phyloP scores from a whole-genome alignment of 2,797 vertebrate species.

The Eurystomus glaucurus region DNA sequence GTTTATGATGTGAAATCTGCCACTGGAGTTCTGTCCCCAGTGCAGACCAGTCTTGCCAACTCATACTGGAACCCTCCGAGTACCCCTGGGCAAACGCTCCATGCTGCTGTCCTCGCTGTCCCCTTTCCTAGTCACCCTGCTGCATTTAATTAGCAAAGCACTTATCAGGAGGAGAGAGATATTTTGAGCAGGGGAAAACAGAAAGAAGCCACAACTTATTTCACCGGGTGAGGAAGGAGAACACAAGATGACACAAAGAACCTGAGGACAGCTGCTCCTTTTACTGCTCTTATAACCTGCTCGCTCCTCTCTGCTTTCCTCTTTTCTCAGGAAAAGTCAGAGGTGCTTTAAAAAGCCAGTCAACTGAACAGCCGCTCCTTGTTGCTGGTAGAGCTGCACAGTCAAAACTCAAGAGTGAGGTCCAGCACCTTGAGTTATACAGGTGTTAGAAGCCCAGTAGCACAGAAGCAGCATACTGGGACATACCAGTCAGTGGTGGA shows the following conservation, averaged over 20 bases:
- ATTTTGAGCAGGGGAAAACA: background rate
- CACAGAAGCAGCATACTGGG: background rate
- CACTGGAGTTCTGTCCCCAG: no score
- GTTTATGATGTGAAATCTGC: background rate
- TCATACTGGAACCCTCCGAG: background rate
- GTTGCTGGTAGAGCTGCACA: background rate
- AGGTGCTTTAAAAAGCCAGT: background rate
- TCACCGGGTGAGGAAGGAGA: background rate
- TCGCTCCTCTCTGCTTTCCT: background rate
- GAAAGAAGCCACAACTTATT: background rate
- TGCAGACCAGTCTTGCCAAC: background rate
- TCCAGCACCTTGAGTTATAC: background rate
- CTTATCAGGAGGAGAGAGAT: background rate
- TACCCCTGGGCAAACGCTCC: fast-evolving
- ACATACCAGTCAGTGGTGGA: background rate
- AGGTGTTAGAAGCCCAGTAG: background rate
- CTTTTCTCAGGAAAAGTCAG: background rate
- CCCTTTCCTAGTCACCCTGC: background rate
- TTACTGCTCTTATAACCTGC: background rate
- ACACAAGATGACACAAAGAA: background rate
- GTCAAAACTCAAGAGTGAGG: background rate
- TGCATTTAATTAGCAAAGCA: background rate
- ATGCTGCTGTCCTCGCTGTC: background rate
- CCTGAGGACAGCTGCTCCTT: background rate
- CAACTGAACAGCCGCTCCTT: background rate